Conservation (phyloP, 2,797 vertebrate genomes). For the Ceyx erithaca region DNA sequence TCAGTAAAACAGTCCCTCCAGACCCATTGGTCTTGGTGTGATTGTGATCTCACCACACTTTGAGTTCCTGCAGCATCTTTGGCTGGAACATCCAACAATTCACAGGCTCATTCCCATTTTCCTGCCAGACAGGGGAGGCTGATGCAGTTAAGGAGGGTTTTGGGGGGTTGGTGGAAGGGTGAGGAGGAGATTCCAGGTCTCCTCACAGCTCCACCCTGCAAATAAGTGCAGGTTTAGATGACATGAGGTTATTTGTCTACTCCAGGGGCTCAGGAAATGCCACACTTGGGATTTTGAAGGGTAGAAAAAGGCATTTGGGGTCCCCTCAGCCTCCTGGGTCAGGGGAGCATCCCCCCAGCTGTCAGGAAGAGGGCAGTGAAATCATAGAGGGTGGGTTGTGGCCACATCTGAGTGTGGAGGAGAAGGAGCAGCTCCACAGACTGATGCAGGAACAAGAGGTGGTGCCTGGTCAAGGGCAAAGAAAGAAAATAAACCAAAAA, state of each 20-base stretch:
- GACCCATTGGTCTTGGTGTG: fast-evolving
- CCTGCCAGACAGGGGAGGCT: fast-evolving
- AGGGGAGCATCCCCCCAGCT: fast-evolving
- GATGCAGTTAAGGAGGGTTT: fast-evolving
- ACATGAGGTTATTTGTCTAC: not conserved
- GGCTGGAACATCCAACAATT: not conserved
- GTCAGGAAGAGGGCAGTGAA: not conserved
- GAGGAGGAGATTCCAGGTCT: not conserved
- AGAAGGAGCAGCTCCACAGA: not conserved
- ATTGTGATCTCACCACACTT: not conserved
- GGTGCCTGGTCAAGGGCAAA: not conserved
- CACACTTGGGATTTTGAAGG: fast-evolving
- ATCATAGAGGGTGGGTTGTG: fast-evolving
- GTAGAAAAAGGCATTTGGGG: not conserved
- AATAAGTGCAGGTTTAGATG: not conserved
- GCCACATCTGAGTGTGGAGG: fast-evolving
- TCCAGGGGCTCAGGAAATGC: not conserved
- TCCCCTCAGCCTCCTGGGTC: fast-evolving
- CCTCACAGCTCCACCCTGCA: not conserved
- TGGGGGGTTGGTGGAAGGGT: not conserved
- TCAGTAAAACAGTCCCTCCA: fast-evolving
- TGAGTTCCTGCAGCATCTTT: not conserved
- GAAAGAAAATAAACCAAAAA: not conserved
- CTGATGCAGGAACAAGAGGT: fast-evolving
- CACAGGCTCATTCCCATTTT: not conserved